These are phyloP conservation scores for Phalacrocorax pelagicus DNA, from an alignment of 2,113 vertebrate species.

Conservation along the genomic window DNA sequence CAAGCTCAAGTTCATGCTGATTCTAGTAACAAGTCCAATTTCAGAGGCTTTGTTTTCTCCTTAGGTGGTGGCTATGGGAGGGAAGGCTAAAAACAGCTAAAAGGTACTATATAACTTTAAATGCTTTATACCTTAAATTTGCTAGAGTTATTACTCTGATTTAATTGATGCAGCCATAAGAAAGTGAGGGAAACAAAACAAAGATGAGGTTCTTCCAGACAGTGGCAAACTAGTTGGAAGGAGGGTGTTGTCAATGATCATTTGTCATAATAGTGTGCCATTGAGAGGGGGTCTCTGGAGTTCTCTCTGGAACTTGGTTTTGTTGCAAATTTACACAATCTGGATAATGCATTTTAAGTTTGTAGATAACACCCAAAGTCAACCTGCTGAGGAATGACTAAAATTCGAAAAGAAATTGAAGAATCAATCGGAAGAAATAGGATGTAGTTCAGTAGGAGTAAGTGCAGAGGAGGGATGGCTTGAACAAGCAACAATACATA, in stretches of 20 bases:
- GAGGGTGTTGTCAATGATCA: accelerated
- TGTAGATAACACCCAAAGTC: neutral
- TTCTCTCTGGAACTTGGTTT: neutral
- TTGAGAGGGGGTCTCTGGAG: neutral
- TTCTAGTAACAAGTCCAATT: neutral
- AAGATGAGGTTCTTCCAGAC: neutral
- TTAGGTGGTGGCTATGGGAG: neutral
- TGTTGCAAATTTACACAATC: neutral
- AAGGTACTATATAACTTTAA: neutral
- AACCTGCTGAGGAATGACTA: neutral
- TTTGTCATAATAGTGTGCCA: neutral
- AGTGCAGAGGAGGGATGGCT: neutral
- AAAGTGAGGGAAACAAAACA: neutral
- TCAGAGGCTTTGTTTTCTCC: neutral
- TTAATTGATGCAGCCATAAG: neutral
- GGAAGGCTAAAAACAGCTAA: neutral
- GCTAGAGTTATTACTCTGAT: neutral
- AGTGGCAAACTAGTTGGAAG: neutral
- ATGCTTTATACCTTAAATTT: neutral
- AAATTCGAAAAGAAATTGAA: neutral
- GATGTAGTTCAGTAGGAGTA: neutral
- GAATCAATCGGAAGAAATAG: neutral
- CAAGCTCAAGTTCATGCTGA: neutral
- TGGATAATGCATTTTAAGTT: neutral
- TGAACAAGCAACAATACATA: neutral